Percentiles rank a stretch among this genome's conserved stretches.
Evolutionary conservation across 2,797 vertebrate genomes (phyloP).

Genomic region (Xiphorhynchus erythropygius): DNA sequence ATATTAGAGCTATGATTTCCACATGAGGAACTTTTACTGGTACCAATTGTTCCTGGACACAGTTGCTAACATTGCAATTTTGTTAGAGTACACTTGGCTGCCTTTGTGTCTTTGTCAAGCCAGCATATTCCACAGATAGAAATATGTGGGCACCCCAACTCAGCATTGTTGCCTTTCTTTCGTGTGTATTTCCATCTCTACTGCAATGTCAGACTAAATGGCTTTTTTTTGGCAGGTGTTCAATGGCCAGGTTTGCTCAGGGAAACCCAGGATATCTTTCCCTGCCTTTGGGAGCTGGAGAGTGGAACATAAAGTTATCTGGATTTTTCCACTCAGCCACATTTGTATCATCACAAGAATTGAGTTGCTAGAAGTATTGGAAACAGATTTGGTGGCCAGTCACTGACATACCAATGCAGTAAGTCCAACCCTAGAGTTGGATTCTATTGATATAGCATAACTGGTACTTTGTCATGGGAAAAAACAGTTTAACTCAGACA

Average conservation of each 20-base stretch:
- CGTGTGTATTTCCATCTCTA: not conserved
- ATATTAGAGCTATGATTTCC: not conserved
- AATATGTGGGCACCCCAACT: not conserved
- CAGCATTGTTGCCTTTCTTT: not conserved
- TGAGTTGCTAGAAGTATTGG: not conserved
- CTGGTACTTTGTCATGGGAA: not conserved
- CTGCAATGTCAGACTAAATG: not conserved
- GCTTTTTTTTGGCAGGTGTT: not conserved
- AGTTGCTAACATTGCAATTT: constrained; percentile 1
- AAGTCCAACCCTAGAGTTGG: not conserved
- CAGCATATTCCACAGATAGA: constrained; percentile 22
- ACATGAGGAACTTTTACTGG: not conserved
- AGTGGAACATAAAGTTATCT: not conserved
- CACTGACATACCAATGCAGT: not conserved
- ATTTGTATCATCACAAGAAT: not conserved
- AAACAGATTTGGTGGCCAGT: not conserved
- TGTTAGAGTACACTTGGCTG: not conserved
- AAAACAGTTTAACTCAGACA: not conserved
- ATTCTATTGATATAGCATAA: not conserved
- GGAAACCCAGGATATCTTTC: not conserved
- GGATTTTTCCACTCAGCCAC: not conserved
- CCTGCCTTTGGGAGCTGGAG: fast-evolving
- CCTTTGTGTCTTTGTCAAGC: not conserved
- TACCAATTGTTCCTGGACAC: not conserved
- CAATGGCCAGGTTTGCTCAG: not conserved